phyloP scores from a whole-genome alignment of 2,888 invertebrate genomes.

The Caenorhabditis uteleia region DNA sequence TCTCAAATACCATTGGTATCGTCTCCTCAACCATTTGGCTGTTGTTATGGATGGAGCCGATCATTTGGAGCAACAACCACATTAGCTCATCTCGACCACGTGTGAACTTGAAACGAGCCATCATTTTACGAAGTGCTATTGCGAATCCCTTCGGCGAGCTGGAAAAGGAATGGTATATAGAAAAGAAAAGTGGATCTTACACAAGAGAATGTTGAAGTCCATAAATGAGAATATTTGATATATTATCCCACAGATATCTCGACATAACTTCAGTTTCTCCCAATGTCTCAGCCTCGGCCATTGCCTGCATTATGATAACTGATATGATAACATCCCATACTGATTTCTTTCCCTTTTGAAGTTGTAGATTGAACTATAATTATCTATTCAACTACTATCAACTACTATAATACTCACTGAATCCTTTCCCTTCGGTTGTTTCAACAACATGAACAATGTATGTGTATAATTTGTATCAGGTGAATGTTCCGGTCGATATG shows the following conservation, averaged over 20 bases:
- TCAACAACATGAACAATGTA: slow-evolving; percentile 58
- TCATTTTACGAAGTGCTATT: no score
- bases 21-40: slow-evolving; percentile 73
- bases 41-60: slow-evolving; percentile 84
- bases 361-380: slow-evolving; percentile 7
- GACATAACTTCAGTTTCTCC: slow-evolving; percentile 41
- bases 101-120: no score
- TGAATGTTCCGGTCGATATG: slow-evolving; percentile 43
- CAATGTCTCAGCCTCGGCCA: slow-evolving; percentile 43
- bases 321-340: slow-evolving; percentile 34
- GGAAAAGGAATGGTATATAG: no score
- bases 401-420: slow-evolving; percentile 25
- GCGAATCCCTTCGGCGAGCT: not conserved
- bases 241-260: slow-evolving; percentile 51
- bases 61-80: slow-evolving; percentile 96
- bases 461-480: slow-evolving; percentile 51
- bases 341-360: slow-evolving; percentile 10
- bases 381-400: not conserved
- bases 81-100: slow-evolving; percentile 95
- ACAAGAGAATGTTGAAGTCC: slow-evolving; percentile 24
- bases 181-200: slow-evolving; percentile 11
- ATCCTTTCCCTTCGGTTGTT: slow-evolving; percentile 62
- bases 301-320: slow-evolving; percentile 41
- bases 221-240: slow-evolving; percentile 32
- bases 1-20: slow-evolving; percentile 24